Evolutionary conservation across 1,140 invertebrate genomes (phyloP), one percentile per base, ranked within the genome.

Genomic region (Camponotus pennsylvanicus): DNA sequence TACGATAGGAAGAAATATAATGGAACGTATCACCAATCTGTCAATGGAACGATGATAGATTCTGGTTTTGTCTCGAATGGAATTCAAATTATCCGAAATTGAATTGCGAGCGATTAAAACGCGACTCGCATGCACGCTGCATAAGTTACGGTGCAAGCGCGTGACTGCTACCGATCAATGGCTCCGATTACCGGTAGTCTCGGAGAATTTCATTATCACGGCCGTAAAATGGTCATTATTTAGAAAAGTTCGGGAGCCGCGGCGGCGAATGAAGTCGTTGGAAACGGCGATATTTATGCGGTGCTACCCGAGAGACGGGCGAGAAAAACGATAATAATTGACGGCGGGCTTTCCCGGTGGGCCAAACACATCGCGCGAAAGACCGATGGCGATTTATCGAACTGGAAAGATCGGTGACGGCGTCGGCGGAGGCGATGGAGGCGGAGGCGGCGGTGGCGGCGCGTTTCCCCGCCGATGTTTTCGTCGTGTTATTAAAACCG

Each of bases 191-290:
- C 86, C 93, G 93, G 91, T 94, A 94, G 92, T 93, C 93, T 91
- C 78, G 92, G 91, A 52, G 49, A 94, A 94, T 94, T 94, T 94
- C 93, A 94, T 94, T 94, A 94, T 94, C 93, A 90, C 89, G 88
- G 78, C 69, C 86, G 91, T 94, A 94, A 94, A 94, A 92, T 92
- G 80, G 88, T 85, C 86, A 92, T 93, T 94, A 92, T 89, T 92
- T 91, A 87, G 76, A 89, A 92, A 92, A 94, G 85, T 93, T 90
- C 34, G 63, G 73, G 27, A 63, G 52, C 52, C 15, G 27, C 21
- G 59, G 40, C 49, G 40, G 32, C 52, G 77, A 87, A 89, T 73
- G 76, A 77, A 88, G 86, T 75, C 76, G 49, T 59, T 55, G 27
- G 21, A 64, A 61, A 57, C 0, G 42, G 27, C 57, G 59, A 77